These are phyloP conservation scores for Hydroisotoma schaefferi DNA, from an alignment of 2,888 invertebrate genomes.

Conservation along the genomic window DNA sequence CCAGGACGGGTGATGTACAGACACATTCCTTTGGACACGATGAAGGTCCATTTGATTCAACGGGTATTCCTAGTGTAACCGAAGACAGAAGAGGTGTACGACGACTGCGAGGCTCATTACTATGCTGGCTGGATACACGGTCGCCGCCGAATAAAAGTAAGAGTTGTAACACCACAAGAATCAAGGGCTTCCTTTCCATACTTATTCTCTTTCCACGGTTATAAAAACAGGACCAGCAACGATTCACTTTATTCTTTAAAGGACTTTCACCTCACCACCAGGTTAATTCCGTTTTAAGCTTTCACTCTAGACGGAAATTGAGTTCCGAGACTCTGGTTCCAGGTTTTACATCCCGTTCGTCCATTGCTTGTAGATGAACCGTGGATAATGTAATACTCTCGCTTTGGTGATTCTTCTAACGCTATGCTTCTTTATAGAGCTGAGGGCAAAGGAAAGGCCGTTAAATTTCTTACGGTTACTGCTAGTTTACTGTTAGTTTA, in stretches of 20 bases:
- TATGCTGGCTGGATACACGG: constrained; percentile 8
- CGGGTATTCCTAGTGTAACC: too few relatives aligned
- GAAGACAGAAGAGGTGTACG: too few relatives aligned
- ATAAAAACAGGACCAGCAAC: too few relatives aligned
- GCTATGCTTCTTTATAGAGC: too few relatives aligned
- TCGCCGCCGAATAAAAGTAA: constrained; percentile 11
- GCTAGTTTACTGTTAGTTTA: too few relatives aligned
- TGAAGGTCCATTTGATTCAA: neutral
- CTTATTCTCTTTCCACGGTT: constrained; percentile 10
- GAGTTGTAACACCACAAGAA: constrained; percentile 18
- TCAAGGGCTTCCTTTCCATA: constrained; percentile 16
- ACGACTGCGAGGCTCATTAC: too few relatives aligned
- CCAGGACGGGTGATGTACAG: constrained; percentile 14
- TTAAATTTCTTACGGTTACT: too few relatives aligned
- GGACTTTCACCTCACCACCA: neutral
- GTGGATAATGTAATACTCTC: too few relatives aligned
- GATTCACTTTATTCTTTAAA: constrained; percentile 7
- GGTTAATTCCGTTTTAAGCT: constrained; percentile 7
- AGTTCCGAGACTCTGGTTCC: neutral
- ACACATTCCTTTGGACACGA: constrained; percentile 18
- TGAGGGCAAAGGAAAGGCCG: too few relatives aligned
- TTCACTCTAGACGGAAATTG: constrained; percentile 14
- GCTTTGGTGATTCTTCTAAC: too few relatives aligned
- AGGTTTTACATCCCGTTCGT: neutral
- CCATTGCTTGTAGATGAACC: too few relatives aligned